Percentiles rank a stretch among this genome's conserved stretches.
These are phyloP conservation scores for Tamandua tetradactyla DNA, from an alignment of 2,797 vertebrate species.

Conservation along the genomic window DNA sequence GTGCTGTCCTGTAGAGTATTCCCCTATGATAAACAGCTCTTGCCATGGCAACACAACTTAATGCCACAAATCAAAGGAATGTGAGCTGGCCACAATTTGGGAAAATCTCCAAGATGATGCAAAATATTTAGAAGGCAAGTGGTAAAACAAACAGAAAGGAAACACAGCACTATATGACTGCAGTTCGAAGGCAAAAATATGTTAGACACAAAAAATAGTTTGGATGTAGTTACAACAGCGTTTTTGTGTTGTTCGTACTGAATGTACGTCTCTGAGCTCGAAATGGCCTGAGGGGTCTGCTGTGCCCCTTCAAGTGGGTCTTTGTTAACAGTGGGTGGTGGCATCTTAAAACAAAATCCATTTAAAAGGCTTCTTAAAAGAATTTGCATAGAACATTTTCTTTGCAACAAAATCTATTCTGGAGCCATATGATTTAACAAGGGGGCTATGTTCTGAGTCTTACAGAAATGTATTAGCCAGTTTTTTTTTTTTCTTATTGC, in stretches of 20 bases:
- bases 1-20: background rate
- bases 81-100: constrained; percentile 59
- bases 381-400: constrained; percentile 66
- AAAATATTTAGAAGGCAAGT: constrained; percentile 83
- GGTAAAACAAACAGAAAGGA: constrained; percentile 81
- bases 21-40: constrained; percentile 75
- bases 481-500: constrained; percentile 41
- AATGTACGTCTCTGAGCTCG: constrained; percentile 13
- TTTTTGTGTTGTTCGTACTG: constrained; percentile 4
- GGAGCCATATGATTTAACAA: constrained; percentile 68
- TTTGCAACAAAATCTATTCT: constrained; percentile 63
- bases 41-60: constrained; percentile 78
- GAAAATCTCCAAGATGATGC: constrained; percentile 82
- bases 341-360: constrained; percentile 26
- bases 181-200: constrained; percentile 38
- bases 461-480: constrained; percentile 52
- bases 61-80: constrained; percentile 62
- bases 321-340: constrained; percentile 73
- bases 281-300: constrained; percentile 36
- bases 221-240: fast-evolving
- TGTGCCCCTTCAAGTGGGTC: constrained; percentile 54
- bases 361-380: constrained; percentile 67
- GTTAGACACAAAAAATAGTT: constrained; percentile 27
- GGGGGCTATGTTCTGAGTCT: constrained; percentile 25
- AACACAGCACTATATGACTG: constrained; percentile 14